Base-by-base conservation (phyloP, 2,888 invertebrate genomes). In the Oxystoma pomonae region DNA sequence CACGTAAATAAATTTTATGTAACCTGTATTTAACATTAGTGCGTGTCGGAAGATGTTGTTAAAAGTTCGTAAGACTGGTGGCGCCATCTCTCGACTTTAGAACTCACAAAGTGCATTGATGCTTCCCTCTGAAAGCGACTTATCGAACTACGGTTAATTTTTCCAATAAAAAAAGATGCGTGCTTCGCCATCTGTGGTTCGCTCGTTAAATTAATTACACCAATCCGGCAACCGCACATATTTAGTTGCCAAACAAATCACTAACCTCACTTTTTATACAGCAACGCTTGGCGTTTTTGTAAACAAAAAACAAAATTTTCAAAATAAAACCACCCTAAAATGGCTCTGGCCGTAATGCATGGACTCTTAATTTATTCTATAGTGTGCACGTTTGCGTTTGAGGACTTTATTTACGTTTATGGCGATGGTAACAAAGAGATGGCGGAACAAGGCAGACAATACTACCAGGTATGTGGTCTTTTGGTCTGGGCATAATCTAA, bases 1-100 rank as follows among this genome's bases (percentile, higher is more conserved):
- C 94, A 94, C 94, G 65, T 16, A 0, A 1, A 20, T 1, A 1
- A 1, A 2, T 0, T 1, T 5, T 5, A 7, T 2, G 0, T 1
- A 12, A 9, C 0, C 0, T 0, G 59, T 66, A 67, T 69, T 59
- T 66, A 50, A 35, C 55, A 19, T 18, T n/a, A 61, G 51, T 21
- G 12, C 1, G 0, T 1, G 20, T 57, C 17, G 61, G 55, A 55
- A n/a, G n/a, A n/a, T n/a, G n/a, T n/a, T n/a, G n/a, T n/a, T n/a
- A n/a, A n/a, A n/a, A n/a, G n/a, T n/a, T n/a, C n/a, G n/a, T n/a
- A n/a, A n/a, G n/a, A n/a, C n/a, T n/a, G n/a, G n/a, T n/a, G n/a
- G n/a, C n/a, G n/a, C n/a, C n/a, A n/a, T n/a, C n/a, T n/a, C n/a
- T n/a, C n/a, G n/a, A n/a, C n/a, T n/a, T n/a, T n/a, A n/a, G n/a